Evolutionary conservation across 2,797 vertebrate genomes (phyloP).

Genomic region (Periophthalmus magnuspinnatus): DNA sequence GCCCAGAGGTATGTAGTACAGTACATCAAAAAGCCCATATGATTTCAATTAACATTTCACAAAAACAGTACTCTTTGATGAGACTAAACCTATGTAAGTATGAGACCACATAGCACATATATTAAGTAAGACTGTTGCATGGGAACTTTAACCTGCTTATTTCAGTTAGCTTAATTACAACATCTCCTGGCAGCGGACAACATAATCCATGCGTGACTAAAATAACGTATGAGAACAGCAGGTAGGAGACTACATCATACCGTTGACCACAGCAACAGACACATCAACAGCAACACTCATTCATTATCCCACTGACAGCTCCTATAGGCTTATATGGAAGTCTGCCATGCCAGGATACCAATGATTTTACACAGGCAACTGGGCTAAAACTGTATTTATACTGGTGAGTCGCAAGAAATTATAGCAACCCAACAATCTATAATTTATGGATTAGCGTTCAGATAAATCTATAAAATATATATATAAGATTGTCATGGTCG

Average conservation of each 20-base stretch:
- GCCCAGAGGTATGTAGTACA: too few relatives aligned
- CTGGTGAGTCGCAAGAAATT: not conserved
- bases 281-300: constrained; percentile 16
- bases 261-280: constrained; percentile 26
- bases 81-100: too few relatives aligned
- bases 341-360: not conserved
- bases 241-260: constrained; percentile 16
- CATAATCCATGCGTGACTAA: constrained; percentile 12
- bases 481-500: too few relatives aligned
- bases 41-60: not conserved
- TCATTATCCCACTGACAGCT: constrained; percentile 3
- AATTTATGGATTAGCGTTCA: not conserved
- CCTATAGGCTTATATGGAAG: not conserved
- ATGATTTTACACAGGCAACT: not conserved
- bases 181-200: constrained; percentile 5
- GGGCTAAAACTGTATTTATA: not conserved
- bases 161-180: not conserved
- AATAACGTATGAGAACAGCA: constrained; percentile 8
- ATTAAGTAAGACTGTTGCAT: not conserved
- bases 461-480: not conserved
- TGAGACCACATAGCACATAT: too few relatives aligned
- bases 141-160: not conserved
- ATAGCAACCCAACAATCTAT: not conserved
- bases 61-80: too few relatives aligned
- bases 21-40: not conserved